Evolutionary conservation across 2,888 invertebrate genomes (phyloP).

Genomic region (Dione juno): DNA sequence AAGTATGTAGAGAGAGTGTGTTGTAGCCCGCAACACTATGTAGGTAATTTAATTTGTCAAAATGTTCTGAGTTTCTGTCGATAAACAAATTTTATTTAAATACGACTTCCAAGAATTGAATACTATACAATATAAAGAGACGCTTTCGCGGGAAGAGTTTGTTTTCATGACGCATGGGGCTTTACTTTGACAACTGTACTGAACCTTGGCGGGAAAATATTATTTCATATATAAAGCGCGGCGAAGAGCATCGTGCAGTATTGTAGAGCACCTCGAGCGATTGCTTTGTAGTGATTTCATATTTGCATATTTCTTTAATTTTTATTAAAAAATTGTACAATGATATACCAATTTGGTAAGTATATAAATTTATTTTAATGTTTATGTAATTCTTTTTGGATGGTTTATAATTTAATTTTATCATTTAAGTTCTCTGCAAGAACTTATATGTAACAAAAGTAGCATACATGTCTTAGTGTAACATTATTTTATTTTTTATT

Average conservation of each 20-base stretch:
- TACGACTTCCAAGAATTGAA: conserved; percentile 25
- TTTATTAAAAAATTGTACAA: conserved; percentile 20
- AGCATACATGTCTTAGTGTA: too few relatives aligned
- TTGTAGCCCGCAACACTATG: too few relatives aligned
- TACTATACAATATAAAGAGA: conserved; percentile 5
- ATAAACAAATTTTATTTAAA: conserved; percentile 5
- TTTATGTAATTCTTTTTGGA: conserved; percentile 5
- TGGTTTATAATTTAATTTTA: conserved; percentile 3
- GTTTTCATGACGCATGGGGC: conserved; percentile 40
- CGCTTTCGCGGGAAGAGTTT: conserved; percentile 31
- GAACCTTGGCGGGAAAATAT: conserved; percentile 34
- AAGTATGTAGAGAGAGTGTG: too few relatives aligned
- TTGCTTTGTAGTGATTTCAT: conserved; percentile 8
- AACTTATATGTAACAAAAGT: too few relatives aligned
- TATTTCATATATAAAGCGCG: conserved; percentile 39
- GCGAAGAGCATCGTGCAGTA: conserved; percentile 28
- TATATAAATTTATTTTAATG: conserved; percentile 20
- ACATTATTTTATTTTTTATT: too few relatives aligned
- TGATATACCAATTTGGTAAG: conserved; percentile 41
- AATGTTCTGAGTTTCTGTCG: neutral
- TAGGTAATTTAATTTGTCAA: too few relatives aligned
- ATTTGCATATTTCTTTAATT: neutral
- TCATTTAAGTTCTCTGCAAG: neutral
- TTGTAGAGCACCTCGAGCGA: conserved; percentile 18
- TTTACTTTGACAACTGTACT: conserved; percentile 36